Evolutionary conservation across 2,888 invertebrate species (phyloP), one percentile per base, ranked within the genome.

Genomic region (Hemistola chrysoprasaria): DNA sequence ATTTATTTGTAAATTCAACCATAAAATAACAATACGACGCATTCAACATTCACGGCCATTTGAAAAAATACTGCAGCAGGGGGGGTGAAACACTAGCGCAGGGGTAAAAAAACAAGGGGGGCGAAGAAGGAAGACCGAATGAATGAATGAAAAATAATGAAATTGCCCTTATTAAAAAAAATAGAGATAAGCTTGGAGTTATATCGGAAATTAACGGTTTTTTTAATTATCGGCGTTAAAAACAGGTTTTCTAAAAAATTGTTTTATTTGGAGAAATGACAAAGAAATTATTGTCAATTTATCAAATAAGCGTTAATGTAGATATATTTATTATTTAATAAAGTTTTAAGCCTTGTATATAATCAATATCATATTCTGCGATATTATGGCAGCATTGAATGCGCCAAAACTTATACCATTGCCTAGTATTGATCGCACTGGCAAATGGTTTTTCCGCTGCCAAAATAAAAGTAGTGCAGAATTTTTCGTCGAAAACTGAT

Each of bases 391-490:
- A 55, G 54, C 52, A 52, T 48, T 50, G 45, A 54, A 34, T 55
- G 54, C 54, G 40, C 49, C 50, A 48, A 25, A 40, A 24, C 35
- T 35, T 30, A 31, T 32, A 21, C 11, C n/a, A 3, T 5, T 2
- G 9, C 25, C 20, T 16, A 28, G 70, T 83, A 83, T 83, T 82
- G 83, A 83, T 83, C 82, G 73, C 6, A 23, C 48, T 55, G 1
- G 22, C 22, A 6, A 65, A 65, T 67, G 58, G 60, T 60, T 69
- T 63, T 66, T 25, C 26, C n/a, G 55, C 45, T 47, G 59, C 43
- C 50, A 67, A 72, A 66, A 62, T 70, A 69, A 60, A 62, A 24
- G 6, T 70, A 71, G 71, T 78, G 79, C 78, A 73, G 74, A 70
- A 68, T 69, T 16, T 16, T 69, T 72, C 63, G 63, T 59, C 67